Evolutionary conservation across 2,113 vertebrate species (phyloP), one percentile per base, ranked within the genome.

Genomic region (sheep (Ovis aries)): DNA sequence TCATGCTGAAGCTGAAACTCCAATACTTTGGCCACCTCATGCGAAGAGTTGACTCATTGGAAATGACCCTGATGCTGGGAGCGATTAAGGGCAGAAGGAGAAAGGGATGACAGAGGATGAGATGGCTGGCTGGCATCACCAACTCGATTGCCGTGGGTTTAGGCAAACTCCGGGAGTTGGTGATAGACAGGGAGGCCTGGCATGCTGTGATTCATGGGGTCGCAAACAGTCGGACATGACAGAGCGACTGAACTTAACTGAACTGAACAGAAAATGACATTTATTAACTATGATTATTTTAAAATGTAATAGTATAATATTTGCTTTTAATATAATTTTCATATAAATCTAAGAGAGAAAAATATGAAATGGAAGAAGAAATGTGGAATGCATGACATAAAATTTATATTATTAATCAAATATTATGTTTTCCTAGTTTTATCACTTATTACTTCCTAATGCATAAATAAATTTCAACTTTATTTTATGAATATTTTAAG

Each of bases 281-380:
- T 80, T 95, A 82, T 36, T 82, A 64, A 78, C 50, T 29, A 71
- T 50, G 9, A 91, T 48, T 45, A 80, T 67, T 78, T 88, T 95
- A 71, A 95, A 88, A 21, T 80, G 23, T 64, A 36, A 36, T 33
- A 88, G 8, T 45, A 5, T 91, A 80, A 60, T 94, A 57, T 83
- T 77, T 90, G 53, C 57, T 90, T 93, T 96, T 55, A 78, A 52
- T 33, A 36, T 25, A 78, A 77, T 60, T 89, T 92, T 84, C 7
- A 59, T 93, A 52, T 59, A 77, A 95, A 74, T 90, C 19, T 23
- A 55, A 15, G 21, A 15, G 21, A 94, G 3, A 59, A 84, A 94
- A 83, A n/a, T 31, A 88, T 43, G 19, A 91, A 91, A 88, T 77
- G 16, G 31, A 90, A 4, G 31, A 71, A 43, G 10, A 5, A 91